These are phyloP conservation scores for Alviniconcha marisindica DNA, from an alignment of 1,140 invertebrate species.

Conservation along the genomic window DNA sequence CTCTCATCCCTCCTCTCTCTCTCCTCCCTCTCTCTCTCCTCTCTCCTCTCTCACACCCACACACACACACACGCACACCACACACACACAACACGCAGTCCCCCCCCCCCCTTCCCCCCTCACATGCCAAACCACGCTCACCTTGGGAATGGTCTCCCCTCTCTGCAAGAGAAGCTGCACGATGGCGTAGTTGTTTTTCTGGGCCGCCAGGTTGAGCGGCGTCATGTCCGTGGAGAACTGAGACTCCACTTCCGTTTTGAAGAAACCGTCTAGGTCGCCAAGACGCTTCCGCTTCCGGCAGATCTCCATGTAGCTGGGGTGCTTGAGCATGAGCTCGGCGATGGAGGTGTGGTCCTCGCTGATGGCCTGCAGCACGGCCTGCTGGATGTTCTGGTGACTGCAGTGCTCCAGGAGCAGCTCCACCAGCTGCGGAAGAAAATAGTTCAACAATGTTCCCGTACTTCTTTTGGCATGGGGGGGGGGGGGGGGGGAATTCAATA, in stretches of 20 bases:
- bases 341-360: conserved; percentile 71
- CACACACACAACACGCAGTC: too few species aligned
- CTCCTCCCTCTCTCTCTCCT: neutral
- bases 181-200: conserved; percentile 75
- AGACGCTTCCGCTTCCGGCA: conserved; percentile 62
- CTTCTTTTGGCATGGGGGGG: too few species aligned
- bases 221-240: conserved; percentile 74
- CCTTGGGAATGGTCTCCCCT: conserved; percentile 73
- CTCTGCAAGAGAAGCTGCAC: conserved; percentile 73
- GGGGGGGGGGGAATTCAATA: too few species aligned
- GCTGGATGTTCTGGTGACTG: conserved; percentile 68
- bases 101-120: neutral
- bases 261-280: conserved; percentile 66
- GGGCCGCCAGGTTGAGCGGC: conserved; percentile 73
- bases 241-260: conserved; percentile 56
- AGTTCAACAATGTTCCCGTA: too few species aligned
- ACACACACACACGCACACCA: neutral
- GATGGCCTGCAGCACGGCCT: conserved; percentile 74
- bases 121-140: neutral
- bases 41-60: too few species aligned
- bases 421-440: conserved; percentile 57
- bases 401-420: conserved; percentile 68
- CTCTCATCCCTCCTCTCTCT: neutral
- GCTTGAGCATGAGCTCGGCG: conserved; percentile 72
- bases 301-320: conserved; percentile 69